These are phyloP conservation scores for Neopelma chrysocephalum DNA, from an alignment of 2,797 vertebrate genomes.

Conservation along the genomic window DNA sequence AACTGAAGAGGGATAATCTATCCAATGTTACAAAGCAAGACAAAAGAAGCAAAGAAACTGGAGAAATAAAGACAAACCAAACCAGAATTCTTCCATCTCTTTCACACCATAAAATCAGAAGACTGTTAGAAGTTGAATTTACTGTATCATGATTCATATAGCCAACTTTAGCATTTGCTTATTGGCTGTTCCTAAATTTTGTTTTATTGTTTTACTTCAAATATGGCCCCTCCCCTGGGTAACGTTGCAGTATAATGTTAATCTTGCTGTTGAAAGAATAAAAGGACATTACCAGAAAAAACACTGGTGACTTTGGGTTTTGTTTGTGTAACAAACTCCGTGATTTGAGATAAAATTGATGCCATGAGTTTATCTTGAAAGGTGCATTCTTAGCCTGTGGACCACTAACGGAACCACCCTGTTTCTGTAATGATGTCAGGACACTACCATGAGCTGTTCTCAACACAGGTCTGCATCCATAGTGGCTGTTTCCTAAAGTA, in stretches of 20 bases:
- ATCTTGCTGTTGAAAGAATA: not conserved
- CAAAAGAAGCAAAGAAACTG: not conserved
- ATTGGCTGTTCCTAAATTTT: not conserved
- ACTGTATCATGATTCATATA: not conserved
- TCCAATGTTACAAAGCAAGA: not conserved
- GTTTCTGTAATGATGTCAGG: not conserved
- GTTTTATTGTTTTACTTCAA: not conserved
- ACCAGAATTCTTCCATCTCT: not conserved
- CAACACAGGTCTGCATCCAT: not conserved
- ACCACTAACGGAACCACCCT: not conserved
- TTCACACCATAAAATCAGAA: not conserved
- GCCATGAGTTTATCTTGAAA: not conserved
- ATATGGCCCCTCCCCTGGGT: not conserved
- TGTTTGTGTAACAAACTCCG: not conserved
- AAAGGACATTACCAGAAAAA: not conserved
- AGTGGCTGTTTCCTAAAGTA: not conserved
- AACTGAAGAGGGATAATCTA: not conserved
- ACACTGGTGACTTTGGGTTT: not conserved
- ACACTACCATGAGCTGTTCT: not conserved
- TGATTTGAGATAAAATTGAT: not conserved
- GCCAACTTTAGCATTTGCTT: not conserved
- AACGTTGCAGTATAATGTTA: not conserved
- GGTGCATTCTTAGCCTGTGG: not conserved
- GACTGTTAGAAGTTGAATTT: not conserved
- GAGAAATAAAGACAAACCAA: not conserved